phyloP scores from a whole-genome alignment of 2,113 vertebrate genomes.

The Onychorhynchus coronatus region DNA sequence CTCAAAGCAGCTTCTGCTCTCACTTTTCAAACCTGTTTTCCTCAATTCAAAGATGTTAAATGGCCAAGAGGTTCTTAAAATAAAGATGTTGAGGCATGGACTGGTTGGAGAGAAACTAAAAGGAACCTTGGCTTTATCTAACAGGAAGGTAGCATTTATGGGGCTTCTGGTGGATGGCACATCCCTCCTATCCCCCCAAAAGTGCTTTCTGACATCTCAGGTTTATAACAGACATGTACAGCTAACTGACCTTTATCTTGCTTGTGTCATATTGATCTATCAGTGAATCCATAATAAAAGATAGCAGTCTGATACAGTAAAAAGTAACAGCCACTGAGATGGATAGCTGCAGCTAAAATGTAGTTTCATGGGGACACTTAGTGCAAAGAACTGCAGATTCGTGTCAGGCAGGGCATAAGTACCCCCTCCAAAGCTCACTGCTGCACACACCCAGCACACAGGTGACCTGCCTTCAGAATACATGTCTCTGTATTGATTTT shows the following conservation, averaged over 20 bases:
- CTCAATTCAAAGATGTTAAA: conserved; percentile 41
- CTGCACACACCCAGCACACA: conserved; percentile 66
- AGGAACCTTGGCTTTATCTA: conserved; percentile 56
- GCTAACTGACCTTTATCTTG: conserved; percentile 75
- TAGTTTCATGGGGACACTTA: conserved; percentile 69
- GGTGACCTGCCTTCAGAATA: conserved; percentile 73
- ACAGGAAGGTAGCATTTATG: conserved; percentile 44
- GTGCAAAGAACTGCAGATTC: conserved; percentile 71
- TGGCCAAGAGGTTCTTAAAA: conserved; percentile 61
- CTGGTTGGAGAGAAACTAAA: conserved; percentile 45
- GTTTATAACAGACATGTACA: conserved; percentile 69
- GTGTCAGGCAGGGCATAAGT: conserved; percentile 60
- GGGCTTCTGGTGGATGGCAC: conserved; percentile 17
- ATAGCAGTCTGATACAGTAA: conserved; percentile 67
- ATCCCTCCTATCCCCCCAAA: conserved; percentile 32
- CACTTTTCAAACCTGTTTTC: conserved; percentile 57
- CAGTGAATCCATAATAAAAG: conserved; percentile 77
- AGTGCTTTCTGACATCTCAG: conserved; percentile 60
- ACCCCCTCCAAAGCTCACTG: conserved; percentile 71
- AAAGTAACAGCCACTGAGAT: conserved; percentile 71
- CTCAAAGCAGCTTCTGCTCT: conserved; percentile 42
- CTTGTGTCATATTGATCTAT: conserved; percentile 77
- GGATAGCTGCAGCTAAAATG: conserved; percentile 65
- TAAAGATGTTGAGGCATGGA: conserved; percentile 60
- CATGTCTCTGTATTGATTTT: conserved; percentile 78